Evolutionary conservation across 2,113 vertebrate species (phyloP).

Genomic region (Mesocricetus auratus): DNA sequence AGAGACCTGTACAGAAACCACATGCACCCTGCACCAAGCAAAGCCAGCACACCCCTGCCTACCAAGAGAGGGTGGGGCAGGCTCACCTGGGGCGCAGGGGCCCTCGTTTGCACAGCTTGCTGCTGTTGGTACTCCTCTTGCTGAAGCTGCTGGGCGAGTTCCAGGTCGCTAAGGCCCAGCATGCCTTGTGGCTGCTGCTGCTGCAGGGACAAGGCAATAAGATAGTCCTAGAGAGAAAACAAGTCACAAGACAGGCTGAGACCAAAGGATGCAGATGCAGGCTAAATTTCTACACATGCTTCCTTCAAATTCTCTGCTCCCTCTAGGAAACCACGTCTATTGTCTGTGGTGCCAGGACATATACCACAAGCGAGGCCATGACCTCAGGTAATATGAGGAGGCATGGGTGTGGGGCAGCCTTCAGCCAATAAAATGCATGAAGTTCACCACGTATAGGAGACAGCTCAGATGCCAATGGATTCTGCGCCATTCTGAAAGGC

Average conservation of each 20-base stretch:
- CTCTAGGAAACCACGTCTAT: not conserved
- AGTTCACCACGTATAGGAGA: not conserved
- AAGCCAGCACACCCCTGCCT: not conserved
- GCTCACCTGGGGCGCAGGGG: slow-evolving; percentile 69
- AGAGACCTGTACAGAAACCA: not conserved
- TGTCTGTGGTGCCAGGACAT: not conserved
- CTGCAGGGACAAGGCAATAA: slow-evolving; percentile 95
- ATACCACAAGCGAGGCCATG: not conserved
- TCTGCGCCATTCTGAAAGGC: not conserved
- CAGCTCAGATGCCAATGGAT: not conserved
- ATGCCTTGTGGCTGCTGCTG: slow-evolving; percentile 86
- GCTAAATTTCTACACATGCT: not conserved
- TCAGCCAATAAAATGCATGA: not conserved
- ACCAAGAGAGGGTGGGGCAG: not conserved
- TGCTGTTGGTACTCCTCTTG: slow-evolving; percentile 95
- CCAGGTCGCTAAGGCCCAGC: slow-evolving; percentile 91
- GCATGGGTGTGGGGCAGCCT: not conserved
- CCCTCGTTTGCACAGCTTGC: slow-evolving; percentile 40
- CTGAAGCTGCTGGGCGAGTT: slow-evolving; percentile 94
- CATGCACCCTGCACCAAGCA: not conserved
- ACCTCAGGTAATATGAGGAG: not conserved
- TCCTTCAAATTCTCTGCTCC: not conserved
- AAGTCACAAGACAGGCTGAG: not conserved
- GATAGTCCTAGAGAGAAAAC: slow-evolving; percentile 89
- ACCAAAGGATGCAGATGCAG: not conserved